Evolutionary conservation across 2,113 vertebrate genomes (phyloP), one percentile per base, ranked within the genome.

Genomic region (Chlamydotis undulata): DNA sequence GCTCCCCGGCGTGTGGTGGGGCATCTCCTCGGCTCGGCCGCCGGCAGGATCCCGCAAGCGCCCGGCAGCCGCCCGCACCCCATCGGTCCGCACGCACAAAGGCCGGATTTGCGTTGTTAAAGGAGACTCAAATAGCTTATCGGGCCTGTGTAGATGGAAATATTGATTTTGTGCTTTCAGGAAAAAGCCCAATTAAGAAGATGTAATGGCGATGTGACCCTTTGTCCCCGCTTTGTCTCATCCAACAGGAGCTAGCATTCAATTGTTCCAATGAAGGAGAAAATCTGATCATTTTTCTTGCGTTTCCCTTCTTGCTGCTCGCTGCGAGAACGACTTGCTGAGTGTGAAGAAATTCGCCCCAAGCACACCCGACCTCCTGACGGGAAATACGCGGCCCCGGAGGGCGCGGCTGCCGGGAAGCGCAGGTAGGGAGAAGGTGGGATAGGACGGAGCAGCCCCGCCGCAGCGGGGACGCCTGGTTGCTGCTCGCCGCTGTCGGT

Each of bases 141-240:
- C 26, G 45, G 78, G 59, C 29, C 49, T 8, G 3, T 26, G 71
- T 19, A 65, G 93, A 88, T 86, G 86, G 71, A 92, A 75, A 71
- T 87, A 96, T 91, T 45, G 88, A 96, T 95, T 95, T 95, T 95
- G 76, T 39, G 31, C 83, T 86, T 61, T 69, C 81, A 88, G 88
- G 90, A 74, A 89, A 91, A 85, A 95, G 92, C 78, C 87, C 84
- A 93, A 87, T 97, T 95, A 94, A 83, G 76, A 82, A 86, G 71
- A 87, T 67, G 76, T 83, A 93, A 92, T 93, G 75, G 67, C 83
- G 91, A 50, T 0, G 4, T 3, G 60, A 93, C 90, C 94, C 91
- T 90, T 92, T 71, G 81, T 82, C 43, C 89, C 65, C 3, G 12
- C 52, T 68, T 86, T 67, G 52, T 83, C 86, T 69, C 65, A 19